phyloP scores from a whole-genome alignment of 2,113 vertebrate genomes.

The Otis tarda region DNA sequence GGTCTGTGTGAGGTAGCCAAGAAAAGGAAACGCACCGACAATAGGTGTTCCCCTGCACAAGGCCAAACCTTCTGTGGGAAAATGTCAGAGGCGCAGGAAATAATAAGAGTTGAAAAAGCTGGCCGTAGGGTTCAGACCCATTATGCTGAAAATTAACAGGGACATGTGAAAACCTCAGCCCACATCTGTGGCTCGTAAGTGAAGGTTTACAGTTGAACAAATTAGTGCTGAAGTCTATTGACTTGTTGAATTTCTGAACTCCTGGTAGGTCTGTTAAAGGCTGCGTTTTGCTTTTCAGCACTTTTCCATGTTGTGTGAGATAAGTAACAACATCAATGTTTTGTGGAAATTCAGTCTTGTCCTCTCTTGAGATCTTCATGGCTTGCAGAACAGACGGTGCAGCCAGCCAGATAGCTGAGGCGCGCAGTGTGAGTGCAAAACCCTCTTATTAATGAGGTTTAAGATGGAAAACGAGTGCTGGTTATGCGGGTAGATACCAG shows the following conservation, averaged over 20 bases:
- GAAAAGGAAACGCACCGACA: neutral
- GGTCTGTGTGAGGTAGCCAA: neutral
- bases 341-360: neutral
- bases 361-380: neutral
- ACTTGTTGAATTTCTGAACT: rapidly evolving
- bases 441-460: neutral
- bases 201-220: neutral
- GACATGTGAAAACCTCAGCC: neutral
- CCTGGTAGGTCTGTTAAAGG: neutral
- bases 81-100: neutral
- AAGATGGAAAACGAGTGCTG: neutral
- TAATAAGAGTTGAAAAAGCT: neutral
- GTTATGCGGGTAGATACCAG: neutral
- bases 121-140: neutral
- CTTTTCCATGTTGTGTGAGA: rapidly evolving
- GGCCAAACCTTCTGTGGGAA: neutral
- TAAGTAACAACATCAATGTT: neutral
- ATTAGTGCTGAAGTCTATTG: neutral
- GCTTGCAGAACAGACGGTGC: rapidly evolving
- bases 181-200: neutral
- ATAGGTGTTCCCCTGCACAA: rapidly evolving
- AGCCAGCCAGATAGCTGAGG: neutral
- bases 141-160: neutral
- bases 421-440: rapidly evolving
- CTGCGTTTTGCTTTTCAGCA: neutral